phyloP scores from a whole-genome alignment of 2,888 invertebrate species.

The Lasioglossum leucozonium region DNA sequence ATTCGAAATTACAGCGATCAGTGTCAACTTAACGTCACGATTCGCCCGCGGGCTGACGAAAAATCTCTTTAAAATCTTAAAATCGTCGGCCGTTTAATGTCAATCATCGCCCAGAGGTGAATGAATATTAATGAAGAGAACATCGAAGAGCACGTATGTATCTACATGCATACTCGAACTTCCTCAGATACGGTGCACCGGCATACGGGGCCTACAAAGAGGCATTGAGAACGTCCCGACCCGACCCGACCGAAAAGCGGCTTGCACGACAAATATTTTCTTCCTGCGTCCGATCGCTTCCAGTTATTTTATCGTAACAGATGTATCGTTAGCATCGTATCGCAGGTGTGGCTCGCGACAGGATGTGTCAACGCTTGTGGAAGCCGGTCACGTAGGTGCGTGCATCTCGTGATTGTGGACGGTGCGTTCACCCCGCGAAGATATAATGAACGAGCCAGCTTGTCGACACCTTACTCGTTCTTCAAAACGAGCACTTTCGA shows the following conservation, averaged over 20 bases:
- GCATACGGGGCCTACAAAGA: not conserved
- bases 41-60: not conserved
- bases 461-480: constrained; percentile 57
- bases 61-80: not conserved
- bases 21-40: constrained; percentile 2
- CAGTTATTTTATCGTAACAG: constrained; percentile 48
- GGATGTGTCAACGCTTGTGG: constrained; percentile 78
- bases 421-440: constrained; percentile 70
- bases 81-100: constrained; percentile 6
- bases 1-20: constrained; percentile 2
- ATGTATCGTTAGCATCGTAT: constrained; percentile 60
- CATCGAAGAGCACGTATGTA: not conserved
- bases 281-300: constrained; percentile 36
- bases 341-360: constrained; percentile 78
- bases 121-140: constrained; percentile 16
- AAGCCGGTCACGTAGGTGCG: constrained; percentile 77
- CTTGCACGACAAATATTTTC: constrained; percentile 41
- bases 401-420: constrained; percentile 69
- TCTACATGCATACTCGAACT: not conserved
- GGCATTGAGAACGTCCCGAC: not conserved
- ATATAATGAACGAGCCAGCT: constrained; percentile 64
- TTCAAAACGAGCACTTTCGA: constrained; percentile 33
- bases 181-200: not conserved
- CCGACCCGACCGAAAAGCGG: not conserved
- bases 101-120: not conserved